These are phyloP conservation scores for Phacellophora camtschatica DNA, from an alignment of 30 jellyfish, hydroid and myxozoan species.

Conservation along the genomic window DNA sequence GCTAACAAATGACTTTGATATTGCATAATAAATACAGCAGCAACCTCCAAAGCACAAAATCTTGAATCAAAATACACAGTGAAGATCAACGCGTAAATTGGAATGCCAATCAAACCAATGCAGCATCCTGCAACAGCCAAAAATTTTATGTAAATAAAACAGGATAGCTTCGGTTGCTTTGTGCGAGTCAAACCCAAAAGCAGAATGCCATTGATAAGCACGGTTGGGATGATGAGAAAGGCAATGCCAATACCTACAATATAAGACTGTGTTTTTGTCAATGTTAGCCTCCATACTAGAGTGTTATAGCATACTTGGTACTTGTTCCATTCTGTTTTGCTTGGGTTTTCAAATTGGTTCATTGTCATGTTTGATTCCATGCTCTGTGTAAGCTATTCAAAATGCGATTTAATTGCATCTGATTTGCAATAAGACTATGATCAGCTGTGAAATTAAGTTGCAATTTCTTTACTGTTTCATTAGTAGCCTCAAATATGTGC, in stretches of 20 bases:
- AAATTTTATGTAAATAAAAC: background rate
- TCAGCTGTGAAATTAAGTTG: no score
- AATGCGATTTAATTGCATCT: no score
- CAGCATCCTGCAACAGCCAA: slow-evolving; percentile 6
- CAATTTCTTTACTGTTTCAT: no score
- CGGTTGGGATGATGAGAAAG: slow-evolving; percentile 6
- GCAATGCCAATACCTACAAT: slow-evolving; percentile 1
- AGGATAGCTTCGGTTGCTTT: background rate
- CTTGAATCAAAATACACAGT: slow-evolving; percentile 11
- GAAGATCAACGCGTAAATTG: slow-evolving; percentile 9
- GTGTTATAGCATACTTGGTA: slow-evolving; percentile 40
- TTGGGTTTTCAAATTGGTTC: no score
- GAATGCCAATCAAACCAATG: slow-evolving; percentile 19
- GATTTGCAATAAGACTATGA: no score
- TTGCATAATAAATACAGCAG: background rate
- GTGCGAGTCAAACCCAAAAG: background rate
- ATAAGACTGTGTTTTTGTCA: slow-evolving; percentile 18
- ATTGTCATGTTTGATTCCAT: no score
- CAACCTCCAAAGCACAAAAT: background rate
- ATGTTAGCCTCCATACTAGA: slow-evolving; percentile 11
- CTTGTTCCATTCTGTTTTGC: no score
- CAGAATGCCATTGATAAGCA: background rate
- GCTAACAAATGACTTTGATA: no score
- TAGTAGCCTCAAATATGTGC: no score
- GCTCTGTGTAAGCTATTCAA: no score